phyloP scores from a whole-genome alignment of 2,113 vertebrate genomes.

The Cercopithecus mona region DNA sequence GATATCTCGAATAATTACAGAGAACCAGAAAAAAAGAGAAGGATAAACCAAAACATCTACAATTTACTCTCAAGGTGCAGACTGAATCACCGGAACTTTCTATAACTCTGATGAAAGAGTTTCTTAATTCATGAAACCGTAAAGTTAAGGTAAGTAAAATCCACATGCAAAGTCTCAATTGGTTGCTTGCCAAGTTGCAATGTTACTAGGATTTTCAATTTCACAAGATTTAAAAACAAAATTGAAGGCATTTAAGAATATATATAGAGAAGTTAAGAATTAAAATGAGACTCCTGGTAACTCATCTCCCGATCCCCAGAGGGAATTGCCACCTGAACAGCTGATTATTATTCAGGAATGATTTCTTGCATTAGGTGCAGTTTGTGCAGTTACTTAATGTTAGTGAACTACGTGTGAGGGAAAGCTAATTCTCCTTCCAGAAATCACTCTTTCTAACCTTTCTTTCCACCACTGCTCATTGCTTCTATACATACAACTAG shows the following conservation, averaged over 20 bases:
- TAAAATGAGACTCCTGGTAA: background rate
- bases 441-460: background rate
- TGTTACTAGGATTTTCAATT: background rate
- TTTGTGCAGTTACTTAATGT: background rate
- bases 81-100: background rate
- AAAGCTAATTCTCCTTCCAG: background rate
- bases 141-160: background rate
- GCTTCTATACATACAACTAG: background rate
- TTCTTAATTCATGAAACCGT: background rate
- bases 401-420: background rate
- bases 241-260: background rate
- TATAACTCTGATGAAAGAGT: background rate
- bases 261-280: background rate
- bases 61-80: background rate
- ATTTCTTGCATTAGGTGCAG: background rate
- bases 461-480: background rate
- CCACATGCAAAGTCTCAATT: background rate
- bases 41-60: background rate
- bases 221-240: background rate
- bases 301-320: rapidly evolving
- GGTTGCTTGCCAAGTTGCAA: background rate
- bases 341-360: background rate
- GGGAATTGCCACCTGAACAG: background rate
- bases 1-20: background rate
- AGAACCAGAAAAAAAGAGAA: background rate